Conservation (phyloP, 92 coral and sea anemone species). For the Epizoanthus illoricatus region DNA sequence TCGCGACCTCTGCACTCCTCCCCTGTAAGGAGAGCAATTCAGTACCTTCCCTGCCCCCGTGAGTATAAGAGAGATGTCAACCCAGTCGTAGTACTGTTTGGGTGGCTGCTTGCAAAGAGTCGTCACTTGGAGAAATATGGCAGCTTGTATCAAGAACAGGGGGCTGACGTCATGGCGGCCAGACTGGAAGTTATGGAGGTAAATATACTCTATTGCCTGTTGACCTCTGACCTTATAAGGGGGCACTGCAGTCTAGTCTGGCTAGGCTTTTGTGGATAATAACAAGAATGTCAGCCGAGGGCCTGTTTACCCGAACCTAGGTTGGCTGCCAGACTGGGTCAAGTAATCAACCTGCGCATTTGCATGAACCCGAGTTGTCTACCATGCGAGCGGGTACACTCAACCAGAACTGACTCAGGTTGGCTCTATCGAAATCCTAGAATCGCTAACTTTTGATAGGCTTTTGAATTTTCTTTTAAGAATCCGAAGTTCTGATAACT, state of each 20-base stretch:
- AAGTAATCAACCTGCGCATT: no score
- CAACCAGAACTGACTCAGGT: no score
- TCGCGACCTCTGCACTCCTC: conserved; percentile 53
- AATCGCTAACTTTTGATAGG: no score
- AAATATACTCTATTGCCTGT: not conserved
- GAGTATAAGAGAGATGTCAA: conserved; percentile 48
- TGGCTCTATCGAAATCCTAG: no score
- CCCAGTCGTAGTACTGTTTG: conserved; percentile 86
- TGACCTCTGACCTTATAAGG: not conserved
- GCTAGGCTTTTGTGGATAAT: not conserved
- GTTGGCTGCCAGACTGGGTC: no score
- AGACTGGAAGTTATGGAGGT: conserved; percentile 89
- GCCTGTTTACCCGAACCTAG: no score
- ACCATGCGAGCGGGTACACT: no score
- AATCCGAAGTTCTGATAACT: no score
- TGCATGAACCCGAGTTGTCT: no score
- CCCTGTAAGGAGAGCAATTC: conserved; percentile 40
- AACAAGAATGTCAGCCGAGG: no score
- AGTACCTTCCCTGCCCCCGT: conserved; percentile 60
- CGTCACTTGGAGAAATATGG: conserved; percentile 91
- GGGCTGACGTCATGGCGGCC: conserved; percentile 91
- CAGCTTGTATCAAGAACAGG: conserved; percentile 77
- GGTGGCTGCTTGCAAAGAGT: conserved; percentile 94
- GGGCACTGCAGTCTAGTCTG: not conserved
- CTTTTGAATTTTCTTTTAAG: no score